Evolutionary conservation across 2,797 vertebrate species (phyloP).

Genomic region (Acipenser oxyrinchus): DNA sequence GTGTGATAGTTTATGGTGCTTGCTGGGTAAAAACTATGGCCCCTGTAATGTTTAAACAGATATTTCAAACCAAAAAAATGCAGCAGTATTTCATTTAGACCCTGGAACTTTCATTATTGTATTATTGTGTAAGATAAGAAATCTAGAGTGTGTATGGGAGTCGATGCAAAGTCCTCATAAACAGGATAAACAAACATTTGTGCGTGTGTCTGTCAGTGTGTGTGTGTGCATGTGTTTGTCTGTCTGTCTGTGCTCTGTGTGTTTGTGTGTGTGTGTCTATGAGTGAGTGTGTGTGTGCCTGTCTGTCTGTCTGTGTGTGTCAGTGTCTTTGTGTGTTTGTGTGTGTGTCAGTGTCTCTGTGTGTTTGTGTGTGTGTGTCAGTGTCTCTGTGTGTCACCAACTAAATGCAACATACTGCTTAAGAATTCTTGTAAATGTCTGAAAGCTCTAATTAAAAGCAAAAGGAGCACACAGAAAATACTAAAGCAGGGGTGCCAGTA

Average conservation of each 20-base stretch:
- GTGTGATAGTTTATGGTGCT: too few species aligned
- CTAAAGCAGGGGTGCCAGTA: too few species aligned
- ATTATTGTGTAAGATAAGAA: background rate
- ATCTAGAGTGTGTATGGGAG: background rate
- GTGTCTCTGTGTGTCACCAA: background rate
- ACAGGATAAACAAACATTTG: background rate
- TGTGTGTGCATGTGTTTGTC: background rate
- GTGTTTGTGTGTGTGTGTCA: background rate
- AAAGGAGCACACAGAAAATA: too few species aligned
- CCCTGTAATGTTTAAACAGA: too few species aligned
- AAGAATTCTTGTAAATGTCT: too few species aligned
- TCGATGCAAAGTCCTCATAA: background rate
- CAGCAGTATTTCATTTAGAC: background rate
- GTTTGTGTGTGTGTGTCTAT: background rate
- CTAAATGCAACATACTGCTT: background rate
- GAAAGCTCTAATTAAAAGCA: too few species aligned
- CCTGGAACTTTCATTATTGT: background rate
- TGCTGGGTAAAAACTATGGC: too few species aligned
- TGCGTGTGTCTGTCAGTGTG: background rate
- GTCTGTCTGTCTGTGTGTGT: background rate
- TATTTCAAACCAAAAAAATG: constrained; percentile 1
- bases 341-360: background rate
- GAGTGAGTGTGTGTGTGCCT: background rate
- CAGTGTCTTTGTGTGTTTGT: constrained; percentile 10
- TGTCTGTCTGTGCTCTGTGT: background rate